Conservation (phyloP, 2,888 invertebrate species). For the Aspidiotus destructor region DNA sequence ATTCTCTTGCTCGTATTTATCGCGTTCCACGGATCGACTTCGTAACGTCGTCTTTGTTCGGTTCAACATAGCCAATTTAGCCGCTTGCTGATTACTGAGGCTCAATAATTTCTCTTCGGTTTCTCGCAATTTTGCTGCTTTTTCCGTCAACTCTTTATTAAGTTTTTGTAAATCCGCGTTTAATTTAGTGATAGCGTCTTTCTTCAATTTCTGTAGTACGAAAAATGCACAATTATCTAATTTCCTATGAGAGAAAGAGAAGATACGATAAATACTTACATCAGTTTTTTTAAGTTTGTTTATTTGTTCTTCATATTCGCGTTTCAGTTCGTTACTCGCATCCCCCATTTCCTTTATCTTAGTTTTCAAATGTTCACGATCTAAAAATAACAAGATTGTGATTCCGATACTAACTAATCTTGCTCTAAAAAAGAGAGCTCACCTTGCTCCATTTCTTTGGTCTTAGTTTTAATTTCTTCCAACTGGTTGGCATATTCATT, state of each 20-base stretch:
- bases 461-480: neutral
- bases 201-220: constrained; percentile 12
- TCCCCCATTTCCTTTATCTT: constrained; percentile 7
- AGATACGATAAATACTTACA: neutral
- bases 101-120: constrained; percentile 20
- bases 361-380: too few species aligned
- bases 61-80: constrained; percentile 16
- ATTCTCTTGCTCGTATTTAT: constrained; percentile 28
- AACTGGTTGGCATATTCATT: neutral
- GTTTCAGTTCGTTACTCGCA: neutral
- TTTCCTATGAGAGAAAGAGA: too few species aligned
- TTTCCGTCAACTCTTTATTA: constrained; percentile 18
- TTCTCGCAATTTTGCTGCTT: constrained; percentile 12
- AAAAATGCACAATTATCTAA: too few species aligned
- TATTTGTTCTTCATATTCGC: constrained; percentile 4
- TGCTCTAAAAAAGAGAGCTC: neutral
- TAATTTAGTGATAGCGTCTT: constrained; percentile 11
- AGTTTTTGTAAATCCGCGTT: constrained; percentile 21
- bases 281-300: constrained; percentile 21
- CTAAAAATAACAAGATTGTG: too few species aligned
- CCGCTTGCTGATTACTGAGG: constrained; percentile 29
- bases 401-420: neutral
- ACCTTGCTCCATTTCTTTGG: constrained; percentile 15
- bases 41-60: constrained; percentile 16
- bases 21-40: constrained; percentile 19